These are phyloP conservation scores for Chauna torquata DNA, from an alignment of 2,113 vertebrate species.

Conservation along the genomic window DNA sequence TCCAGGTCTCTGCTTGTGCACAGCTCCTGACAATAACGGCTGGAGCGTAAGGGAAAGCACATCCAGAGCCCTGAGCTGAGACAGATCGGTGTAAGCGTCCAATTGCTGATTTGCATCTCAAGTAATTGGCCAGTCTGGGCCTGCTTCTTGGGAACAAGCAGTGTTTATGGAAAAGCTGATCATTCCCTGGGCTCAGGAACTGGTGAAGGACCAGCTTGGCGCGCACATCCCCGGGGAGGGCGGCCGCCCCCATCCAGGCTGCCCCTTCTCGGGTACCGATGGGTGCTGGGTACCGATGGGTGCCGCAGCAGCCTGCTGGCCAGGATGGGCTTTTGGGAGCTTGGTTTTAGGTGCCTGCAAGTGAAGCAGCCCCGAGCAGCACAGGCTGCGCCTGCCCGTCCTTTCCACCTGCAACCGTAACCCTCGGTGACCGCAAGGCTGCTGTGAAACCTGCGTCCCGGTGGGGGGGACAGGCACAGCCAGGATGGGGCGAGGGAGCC, in stretches of 20 bases:
- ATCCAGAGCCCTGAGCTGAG: not conserved
- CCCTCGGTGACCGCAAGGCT: not conserved
- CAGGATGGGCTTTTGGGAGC: not conserved
- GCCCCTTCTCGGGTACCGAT: not conserved
- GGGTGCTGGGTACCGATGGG: not conserved
- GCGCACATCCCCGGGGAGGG: not conserved
- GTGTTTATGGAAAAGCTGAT: not conserved
- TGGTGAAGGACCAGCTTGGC: not conserved
- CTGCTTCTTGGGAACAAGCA: not conserved
- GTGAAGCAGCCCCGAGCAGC: not conserved
- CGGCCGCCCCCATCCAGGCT: not conserved
- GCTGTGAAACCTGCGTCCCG: too few relatives aligned
- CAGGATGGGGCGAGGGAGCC: fast-evolving
- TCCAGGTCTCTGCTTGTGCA: not conserved
- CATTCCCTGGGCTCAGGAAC: not conserved
- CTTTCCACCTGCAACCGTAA: too few relatives aligned
- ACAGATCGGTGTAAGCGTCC: not conserved
- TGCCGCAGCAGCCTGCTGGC: not conserved
- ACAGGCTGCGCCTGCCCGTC: not conserved
- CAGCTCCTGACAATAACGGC: not conserved
- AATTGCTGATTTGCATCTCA: not conserved
- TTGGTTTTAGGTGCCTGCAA: not conserved
- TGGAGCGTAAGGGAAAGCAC: not conserved
- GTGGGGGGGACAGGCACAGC: not conserved
- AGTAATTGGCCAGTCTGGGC: not conserved